phyloP scores from a whole-genome alignment of 2,113 vertebrate genomes.

The Tiliqua scincoides region DNA sequence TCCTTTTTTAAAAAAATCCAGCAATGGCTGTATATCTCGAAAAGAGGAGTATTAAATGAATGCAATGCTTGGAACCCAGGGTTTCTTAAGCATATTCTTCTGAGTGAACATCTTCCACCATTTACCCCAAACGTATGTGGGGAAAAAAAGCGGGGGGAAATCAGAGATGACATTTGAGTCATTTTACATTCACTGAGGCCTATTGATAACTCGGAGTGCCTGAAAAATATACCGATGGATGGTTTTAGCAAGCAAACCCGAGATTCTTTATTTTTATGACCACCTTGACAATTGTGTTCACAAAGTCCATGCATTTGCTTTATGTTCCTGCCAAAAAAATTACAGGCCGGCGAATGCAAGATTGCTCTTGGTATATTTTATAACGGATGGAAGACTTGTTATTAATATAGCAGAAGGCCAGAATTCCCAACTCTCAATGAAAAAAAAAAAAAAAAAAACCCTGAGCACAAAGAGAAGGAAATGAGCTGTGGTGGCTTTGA shows the following conservation, averaged over 20 bases:
- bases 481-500: background rate
- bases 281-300: background rate
- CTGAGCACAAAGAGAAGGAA: background rate
- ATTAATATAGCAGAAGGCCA: background rate
- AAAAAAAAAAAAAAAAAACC: background rate
- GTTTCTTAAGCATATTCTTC: too few species aligned
- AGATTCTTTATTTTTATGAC: background rate
- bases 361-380: constrained; percentile 10
- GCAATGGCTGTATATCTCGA: too few species aligned
- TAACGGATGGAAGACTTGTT: background rate
- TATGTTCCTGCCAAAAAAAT: background rate
- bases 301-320: background rate
- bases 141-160: background rate
- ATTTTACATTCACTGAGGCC: background rate
- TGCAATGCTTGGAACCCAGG: too few species aligned
- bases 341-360: background rate
- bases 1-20: too few species aligned
- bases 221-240: background rate
- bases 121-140: background rate
- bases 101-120: background rate
- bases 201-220: background rate
- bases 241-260: background rate
- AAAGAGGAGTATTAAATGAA: too few species aligned
- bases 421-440: background rate
- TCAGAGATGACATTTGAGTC: background rate